Base-by-base conservation (phyloP, 1,140 invertebrate species). In the Paraescarpia echinospica region DNA sequence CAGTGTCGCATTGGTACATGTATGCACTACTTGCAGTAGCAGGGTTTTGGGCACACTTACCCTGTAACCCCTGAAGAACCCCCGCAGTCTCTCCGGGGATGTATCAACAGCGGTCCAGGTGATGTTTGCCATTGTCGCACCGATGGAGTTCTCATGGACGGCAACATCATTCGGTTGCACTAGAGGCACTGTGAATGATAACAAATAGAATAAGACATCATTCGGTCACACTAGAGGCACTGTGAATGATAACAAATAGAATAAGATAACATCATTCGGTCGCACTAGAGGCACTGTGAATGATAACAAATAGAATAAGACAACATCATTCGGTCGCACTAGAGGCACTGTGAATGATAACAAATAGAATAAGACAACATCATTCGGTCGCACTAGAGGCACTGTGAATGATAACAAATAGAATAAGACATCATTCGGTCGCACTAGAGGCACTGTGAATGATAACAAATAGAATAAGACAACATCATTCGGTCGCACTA, bases 81-180 rank as follows among this genome's bases (percentile, higher is more conserved):
- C 93, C 22, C 92, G 18, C 48, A 93, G 34, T 12, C 18, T 33
- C 22, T 92, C 92, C 1, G 93, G 93, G 48, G 92, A 92, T 22
- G 48, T 91, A 34, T 93, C 92, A 34, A 93, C 90, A 31, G 90
- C 89, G 0, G 92, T 92, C 93, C 93, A 93, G 6, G 93, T 91
- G 6, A 93, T 33, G 9, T 91, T 77, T 1, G 90, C 93, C 0
- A 33, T 91, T 1, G 92, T 92, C 33, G 92, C 34, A 14, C 31
- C 89, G 2, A 93, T 34, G n/a, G 92, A 92, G 31, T 89, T 35
- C 1, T 33, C 31, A 12, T 33, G 12, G 5, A 92, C 88, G 14
- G 14, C 34, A 34, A 92, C 92, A 92, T 92, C 92, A 27, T 93
- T 93, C 12, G 94, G 94, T 22, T 94, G 93, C 31, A 99, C 95